Evolutionary conservation across 23 tunicate species (phyloP), one percentile per base, ranked within the genome.

Genomic region (Corella eumyota): DNA sequence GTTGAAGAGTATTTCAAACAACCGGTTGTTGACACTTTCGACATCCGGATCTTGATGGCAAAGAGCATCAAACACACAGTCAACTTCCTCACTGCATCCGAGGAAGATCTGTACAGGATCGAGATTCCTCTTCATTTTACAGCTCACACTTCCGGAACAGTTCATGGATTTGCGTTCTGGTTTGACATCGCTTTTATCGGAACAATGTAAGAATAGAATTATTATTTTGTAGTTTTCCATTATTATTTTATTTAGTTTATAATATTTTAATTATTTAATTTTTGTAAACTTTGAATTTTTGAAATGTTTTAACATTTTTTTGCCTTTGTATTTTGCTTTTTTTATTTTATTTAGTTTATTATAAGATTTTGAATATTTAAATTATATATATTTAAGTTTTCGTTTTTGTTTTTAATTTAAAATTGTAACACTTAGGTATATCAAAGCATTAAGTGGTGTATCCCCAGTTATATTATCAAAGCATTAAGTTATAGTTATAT

Each of bases 81-180:
- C 57, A 87, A 93, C 67, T 93, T 93, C 74, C 68, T 78, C 34
- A 73, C 78, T 2, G 95, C 99, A 0, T 46, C 68, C 15, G 99
- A 93, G 59, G 99, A 93, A 56, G 99, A 93, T 68, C 62, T 93
- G 20, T 74, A 93, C 46, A 50, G 81, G 56, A 87, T 93, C 4
- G 99, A 93, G 55, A 85, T 93, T 30, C 99, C 99, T 26, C 55
- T 93, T 0, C 76, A 65, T 2, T 93, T 84, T 70, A 72, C 78
- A 3, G 90, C 93, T 0, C 99, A 93, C 55, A 73, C 99, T 9
- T 70, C 81, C 21, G 99, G 90, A 34, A 93, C 99, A 4, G 77
- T 84, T 9, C 99, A 93, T 53, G 99, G 99, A 2, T 64, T 93
- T 27, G 99, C 99, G 24, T 93, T 93, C 64, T 93, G 99, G 99